Evolutionary conservation across 2,113 vertebrate species (phyloP), one percentile per base, ranked within the genome.

Genomic region (Atrichornis clamosus): DNA sequence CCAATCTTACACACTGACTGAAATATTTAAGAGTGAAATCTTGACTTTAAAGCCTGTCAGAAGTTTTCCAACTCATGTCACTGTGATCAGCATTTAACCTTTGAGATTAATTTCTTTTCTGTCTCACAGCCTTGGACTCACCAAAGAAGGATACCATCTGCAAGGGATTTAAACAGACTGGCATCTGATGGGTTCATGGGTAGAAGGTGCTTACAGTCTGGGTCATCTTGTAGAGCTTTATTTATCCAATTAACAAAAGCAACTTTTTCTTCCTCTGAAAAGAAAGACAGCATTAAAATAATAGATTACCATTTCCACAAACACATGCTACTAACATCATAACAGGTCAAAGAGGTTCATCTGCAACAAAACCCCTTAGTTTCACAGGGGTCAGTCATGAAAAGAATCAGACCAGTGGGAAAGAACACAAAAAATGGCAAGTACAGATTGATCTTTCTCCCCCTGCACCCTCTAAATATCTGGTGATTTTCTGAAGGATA

Each of bases 171-270:
- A 96, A 99, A 99, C 76, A 99, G 99, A 90, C 98, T 99, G 50
- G 97, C 97, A 39, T 98, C 98, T 9, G 94, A 94, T 2, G 99
- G 99, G 90, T 99, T 97, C 98, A 99, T 99, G 60, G 99, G 99
- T 44, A 99, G 95, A 39, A 99, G 97, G 92, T 99, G 99, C 69
- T 97, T 96, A 91, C 99, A 99, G 97, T 99, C 99, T 46, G 98
- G 97, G 95, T 99, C 99, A 80, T 99, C 98, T 52, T 98, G 98
- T 84, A 99, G 97, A 93, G 99, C 98, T 97, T 99, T 99, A 98
- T 99, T 99, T 97, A 99, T 98, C 99, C 99, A 99, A 96, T 99
- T 99, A 69, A 99, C 99, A 97, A 99, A 99, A 37, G 99, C 99
- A 95, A 99, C 99, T 92, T 99, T 99, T 95, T 99, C 99, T 97